phyloP scores from a whole-genome alignment of 2,113 vertebrate genomes.

The Bombycilla garrulus region DNA sequence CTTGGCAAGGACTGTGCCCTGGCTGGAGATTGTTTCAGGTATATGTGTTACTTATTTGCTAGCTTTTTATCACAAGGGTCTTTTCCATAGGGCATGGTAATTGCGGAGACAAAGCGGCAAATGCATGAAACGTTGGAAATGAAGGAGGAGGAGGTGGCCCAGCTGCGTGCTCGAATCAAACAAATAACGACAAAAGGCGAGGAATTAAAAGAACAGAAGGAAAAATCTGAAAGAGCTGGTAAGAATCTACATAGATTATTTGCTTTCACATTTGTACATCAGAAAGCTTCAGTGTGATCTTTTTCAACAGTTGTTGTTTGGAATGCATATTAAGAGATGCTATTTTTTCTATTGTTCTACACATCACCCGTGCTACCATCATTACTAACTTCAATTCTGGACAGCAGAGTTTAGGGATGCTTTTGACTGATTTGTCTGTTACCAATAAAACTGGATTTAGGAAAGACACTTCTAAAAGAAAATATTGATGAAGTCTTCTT shows the following conservation, averaged over 20 bases:
- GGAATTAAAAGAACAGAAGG: conserved; percentile 89
- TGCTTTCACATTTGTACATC: not conserved
- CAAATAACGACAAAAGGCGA: conserved; percentile 82
- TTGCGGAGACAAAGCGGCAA: conserved; percentile 95
- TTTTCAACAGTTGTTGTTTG: not conserved
- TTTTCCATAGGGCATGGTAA: conserved; percentile 90
- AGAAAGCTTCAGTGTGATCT: not conserved
- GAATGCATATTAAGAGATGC: not conserved
- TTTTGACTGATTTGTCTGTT: not conserved
- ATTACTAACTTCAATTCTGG: not conserved
- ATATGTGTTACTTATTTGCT: not conserved
- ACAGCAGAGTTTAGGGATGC: not conserved
- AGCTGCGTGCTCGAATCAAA: conserved; percentile 83
- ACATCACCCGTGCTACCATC: not conserved
- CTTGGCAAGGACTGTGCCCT: not conserved
- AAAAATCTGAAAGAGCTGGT: conserved; percentile 95
- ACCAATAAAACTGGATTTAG: not conserved
- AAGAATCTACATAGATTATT: conserved; percentile 45
- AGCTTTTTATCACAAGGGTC: conserved; percentile 40
- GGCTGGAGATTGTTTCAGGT: not conserved
- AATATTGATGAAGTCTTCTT: not conserved
- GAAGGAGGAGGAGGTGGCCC: conserved; percentile 93
- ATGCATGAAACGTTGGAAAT: conserved; percentile 96
- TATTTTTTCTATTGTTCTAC: not conserved
- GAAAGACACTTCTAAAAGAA: not conserved